Evolutionary conservation across 2,113 vertebrate species (phyloP), one percentile per base, ranked within the genome.

Genomic region (Phyllostomus hastatus): DNA sequence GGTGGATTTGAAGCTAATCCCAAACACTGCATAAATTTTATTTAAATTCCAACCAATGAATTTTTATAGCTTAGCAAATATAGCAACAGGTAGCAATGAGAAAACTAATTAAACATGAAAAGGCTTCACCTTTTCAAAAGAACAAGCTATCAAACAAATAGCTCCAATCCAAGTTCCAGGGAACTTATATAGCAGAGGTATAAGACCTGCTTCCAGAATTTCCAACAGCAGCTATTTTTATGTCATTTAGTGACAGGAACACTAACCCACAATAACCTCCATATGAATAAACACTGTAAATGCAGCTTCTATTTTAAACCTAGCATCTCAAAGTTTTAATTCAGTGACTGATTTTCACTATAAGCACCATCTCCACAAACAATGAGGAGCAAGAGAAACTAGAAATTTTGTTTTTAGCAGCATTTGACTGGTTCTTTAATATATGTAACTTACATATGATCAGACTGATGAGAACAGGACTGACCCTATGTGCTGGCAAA

Each of bases 261-360:
- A 93, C 88, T 86, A 83, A 84, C 84, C 91, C 94, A 96, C 70
- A 96, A 75, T 93, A 93, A 91, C 96, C 76, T 97, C 83, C 83
- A 95, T 2, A 86, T 84, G 59, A 96, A 93, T 89, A 97, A 96
- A 97, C 75, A 92, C 80, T 91, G 81, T 97, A 97, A 97, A 73
- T 91, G 89, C 80, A 97, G 82, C 31, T 96, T 95, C 96, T 97
- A 97, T 96, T 95, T 96, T 91, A 72, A 96, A 88, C 75, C 66
- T 91, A 88, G 17, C 69, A 57, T 70, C 95, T 1, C 0, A 35
- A 52, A 91, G 95, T 57, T 95, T 90, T 97, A 96, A 95, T 96
- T 96, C 94, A 93, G 64, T 61, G 48, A 50, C 54, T 52, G 38
- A 83, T 94, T 84, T 73, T 95, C 78, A 85, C 66, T 1, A 22